Evolutionary conservation across 1,140 invertebrate genomes (phyloP).

Genomic region (Rhagoletis pomonella): DNA sequence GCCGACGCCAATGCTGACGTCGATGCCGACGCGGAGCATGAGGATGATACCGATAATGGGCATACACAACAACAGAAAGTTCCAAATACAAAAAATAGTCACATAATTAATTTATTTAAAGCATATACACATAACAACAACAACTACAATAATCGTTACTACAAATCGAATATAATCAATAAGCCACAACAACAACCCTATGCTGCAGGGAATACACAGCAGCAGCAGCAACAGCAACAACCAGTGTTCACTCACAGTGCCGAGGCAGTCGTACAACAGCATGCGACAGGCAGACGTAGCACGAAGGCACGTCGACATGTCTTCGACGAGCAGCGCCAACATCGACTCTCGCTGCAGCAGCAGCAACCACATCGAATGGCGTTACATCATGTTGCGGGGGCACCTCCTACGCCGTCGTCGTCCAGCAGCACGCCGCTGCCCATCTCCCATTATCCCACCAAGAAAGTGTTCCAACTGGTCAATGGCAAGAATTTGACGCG

Average conservation of each 20-base stretch:
- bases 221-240: not conserved
- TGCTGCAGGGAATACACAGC: not conserved
- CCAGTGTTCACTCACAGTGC: not conserved
- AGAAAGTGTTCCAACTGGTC: constrained; percentile 38
- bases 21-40: not conserved
- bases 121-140: constrained; percentile 57
- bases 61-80: constrained; percentile 65
- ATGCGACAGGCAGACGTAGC: constrained; percentile 48
- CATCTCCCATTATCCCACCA: not conserved
- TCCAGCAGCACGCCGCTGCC: constrained; percentile 37
- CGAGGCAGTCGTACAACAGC: not conserved
- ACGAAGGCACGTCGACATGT: constrained; percentile 57
- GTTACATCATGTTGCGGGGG: not conserved
- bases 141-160: constrained; percentile 44
- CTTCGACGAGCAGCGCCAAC: not conserved
- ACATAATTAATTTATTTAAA: constrained; percentile 71
- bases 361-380: constrained; percentile 16
- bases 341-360: constrained; percentile 25
- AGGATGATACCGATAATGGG: not conserved
- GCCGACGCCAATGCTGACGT: not conserved
- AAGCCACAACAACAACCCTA: not conserved
- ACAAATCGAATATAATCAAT: constrained; percentile 3
- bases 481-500: constrained; percentile 55
- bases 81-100: constrained; percentile 73
- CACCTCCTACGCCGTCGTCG: not conserved